phyloP scores from a whole-genome alignment of 2,888 invertebrate genomes.

The Ophion ellenae region DNA sequence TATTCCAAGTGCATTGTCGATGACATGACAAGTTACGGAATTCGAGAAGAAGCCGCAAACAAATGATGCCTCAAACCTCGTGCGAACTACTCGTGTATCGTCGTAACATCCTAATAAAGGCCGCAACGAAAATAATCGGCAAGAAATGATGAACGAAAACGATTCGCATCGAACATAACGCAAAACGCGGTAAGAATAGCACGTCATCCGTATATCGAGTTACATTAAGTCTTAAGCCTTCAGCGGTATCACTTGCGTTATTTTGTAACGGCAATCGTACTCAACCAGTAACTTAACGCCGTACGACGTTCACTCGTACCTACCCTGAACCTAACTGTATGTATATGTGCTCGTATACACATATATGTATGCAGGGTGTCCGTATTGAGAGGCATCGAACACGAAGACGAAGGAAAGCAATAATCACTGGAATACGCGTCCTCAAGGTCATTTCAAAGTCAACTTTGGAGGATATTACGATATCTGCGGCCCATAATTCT shows the following conservation, averaged over 20 bases:
- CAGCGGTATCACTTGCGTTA: not conserved
- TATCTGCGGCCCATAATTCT: no score
- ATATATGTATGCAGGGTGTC: not conserved
- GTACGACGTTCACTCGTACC: not conserved
- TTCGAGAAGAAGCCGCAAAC: not conserved
- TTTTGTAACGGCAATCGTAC: conserved; percentile 1
- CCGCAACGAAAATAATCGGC: not conserved
- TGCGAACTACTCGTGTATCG: not conserved
- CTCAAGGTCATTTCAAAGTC: not conserved
- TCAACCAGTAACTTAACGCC: not conserved
- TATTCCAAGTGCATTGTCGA: not conserved
- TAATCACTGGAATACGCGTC: not conserved
- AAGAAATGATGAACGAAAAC: not conserved
- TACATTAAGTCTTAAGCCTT: not conserved
- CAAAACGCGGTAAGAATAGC: not conserved
- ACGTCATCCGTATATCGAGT: not conserved
- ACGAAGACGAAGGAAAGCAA: not conserved
- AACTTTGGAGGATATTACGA: not conserved
- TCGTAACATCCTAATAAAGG: not conserved
- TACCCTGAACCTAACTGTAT: not conserved
- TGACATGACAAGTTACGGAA: not conserved
- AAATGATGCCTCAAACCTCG: not conserved
- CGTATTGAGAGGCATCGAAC: not conserved
- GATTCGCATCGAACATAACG: not conserved
- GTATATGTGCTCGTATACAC: not conserved